Conservation (phyloP, 2,888 invertebrate species). For the Philereme transversata region DNA sequence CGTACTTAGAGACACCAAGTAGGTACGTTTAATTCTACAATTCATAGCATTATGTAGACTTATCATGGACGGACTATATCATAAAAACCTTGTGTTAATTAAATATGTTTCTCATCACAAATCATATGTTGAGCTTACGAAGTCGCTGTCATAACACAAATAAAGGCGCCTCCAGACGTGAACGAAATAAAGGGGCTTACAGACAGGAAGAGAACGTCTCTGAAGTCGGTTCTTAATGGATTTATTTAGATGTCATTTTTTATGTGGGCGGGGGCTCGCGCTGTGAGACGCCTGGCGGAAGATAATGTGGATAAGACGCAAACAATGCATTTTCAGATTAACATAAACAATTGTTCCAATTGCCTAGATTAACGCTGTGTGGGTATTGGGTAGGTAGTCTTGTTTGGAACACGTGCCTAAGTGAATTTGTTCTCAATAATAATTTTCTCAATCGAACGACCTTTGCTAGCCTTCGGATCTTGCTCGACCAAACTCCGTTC, state of each 20-base stretch:
- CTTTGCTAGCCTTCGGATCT: no score
- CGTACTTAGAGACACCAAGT: no score
- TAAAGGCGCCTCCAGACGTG: slow-evolving; percentile 73
- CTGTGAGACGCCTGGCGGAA: slow-evolving; percentile 64
- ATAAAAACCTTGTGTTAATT: slow-evolving; percentile 52
- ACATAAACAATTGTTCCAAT: background rate
- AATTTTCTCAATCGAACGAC: no score
- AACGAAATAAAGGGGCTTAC: slow-evolving; percentile 72
- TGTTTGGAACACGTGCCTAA: no score
- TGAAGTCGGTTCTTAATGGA: slow-evolving; percentile 71
- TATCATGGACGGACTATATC: background rate
- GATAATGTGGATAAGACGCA: slow-evolving; percentile 59
- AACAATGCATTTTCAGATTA: no score
- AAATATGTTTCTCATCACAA: slow-evolving; percentile 75
- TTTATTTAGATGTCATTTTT: slow-evolving; percentile 85
- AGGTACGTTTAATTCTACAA: no score
- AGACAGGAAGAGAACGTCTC: slow-evolving; percentile 72
- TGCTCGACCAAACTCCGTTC: no score
- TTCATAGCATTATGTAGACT: no score
- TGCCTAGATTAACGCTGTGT: no score
- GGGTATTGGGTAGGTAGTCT: no score
- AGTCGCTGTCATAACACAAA: slow-evolving; percentile 74
- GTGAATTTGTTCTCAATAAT: no score
- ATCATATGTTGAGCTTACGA: slow-evolving; percentile 58
- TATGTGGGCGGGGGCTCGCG: slow-evolving; percentile 81